phyloP scores from a whole-genome alignment of 2,113 vertebrate genomes.

The Grammomys dolichurus region DNA sequence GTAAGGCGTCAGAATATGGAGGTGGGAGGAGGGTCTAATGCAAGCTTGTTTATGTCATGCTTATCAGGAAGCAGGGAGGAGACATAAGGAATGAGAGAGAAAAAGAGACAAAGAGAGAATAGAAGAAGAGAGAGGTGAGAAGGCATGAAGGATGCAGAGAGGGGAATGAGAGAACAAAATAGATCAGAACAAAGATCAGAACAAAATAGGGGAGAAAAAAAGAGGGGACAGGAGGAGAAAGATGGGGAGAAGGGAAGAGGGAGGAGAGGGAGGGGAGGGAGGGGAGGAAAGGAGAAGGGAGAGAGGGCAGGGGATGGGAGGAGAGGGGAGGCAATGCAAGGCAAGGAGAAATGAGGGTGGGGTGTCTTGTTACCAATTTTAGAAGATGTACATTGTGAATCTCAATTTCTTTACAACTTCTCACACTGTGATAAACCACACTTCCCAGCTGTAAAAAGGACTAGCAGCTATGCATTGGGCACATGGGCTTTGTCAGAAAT shows the following conservation, averaged over 20 bases:
- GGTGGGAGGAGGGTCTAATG: not conserved
- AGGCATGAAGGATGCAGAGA: not conserved
- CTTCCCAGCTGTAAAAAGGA: not conserved
- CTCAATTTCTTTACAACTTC: not conserved
- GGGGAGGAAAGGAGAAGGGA: accelerated
- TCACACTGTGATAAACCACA: accelerated
- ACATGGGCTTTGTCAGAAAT: not conserved
- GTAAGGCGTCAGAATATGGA: conserved; percentile 31
- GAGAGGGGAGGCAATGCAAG: not conserved
- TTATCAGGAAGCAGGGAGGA: not conserved
- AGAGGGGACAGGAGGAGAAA: too few relatives aligned
- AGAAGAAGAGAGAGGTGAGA: too few relatives aligned
- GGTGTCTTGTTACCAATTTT: not conserved
- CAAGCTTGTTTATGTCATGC: not conserved
- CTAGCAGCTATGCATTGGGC: not conserved
- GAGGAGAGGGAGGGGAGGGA: accelerated
- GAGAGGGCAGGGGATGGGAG: accelerated
- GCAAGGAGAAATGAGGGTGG: not conserved
- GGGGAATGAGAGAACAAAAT: too few relatives aligned
- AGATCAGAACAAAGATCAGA: not conserved
- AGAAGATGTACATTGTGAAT: not conserved
- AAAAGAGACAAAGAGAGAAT: not conserved
- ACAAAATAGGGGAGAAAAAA: not conserved
- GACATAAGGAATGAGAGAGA: too few relatives aligned
- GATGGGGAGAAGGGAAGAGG: accelerated